Conservation (phyloP, 53 echinoderm and acorn worm species). For the Hippasteria phrygiana region DNA sequence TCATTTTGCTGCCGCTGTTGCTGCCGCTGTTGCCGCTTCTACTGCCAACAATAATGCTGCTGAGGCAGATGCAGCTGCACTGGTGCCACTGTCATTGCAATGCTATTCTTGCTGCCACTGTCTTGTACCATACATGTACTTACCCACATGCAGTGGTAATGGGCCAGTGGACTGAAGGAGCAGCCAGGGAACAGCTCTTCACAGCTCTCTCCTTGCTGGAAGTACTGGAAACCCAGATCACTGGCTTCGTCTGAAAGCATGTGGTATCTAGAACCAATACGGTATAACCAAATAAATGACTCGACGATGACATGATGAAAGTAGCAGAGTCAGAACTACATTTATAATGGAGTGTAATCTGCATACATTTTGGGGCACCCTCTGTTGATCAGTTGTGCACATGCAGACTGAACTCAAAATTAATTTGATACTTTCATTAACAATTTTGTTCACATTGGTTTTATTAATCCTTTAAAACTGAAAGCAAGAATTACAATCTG, state of each 20-base stretch:
- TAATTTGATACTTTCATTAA: no score
- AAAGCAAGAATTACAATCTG: background rate
- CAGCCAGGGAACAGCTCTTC: conserved; percentile 91
- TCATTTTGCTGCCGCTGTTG: background rate
- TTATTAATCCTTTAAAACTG: no score
- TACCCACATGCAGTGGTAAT: conserved; percentile 99
- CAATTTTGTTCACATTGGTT: no score
- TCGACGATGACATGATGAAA: no score
- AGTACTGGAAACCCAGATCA: conserved; percentile 93
- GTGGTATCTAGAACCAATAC: conserved; percentile 74
- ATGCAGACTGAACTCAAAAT: no score
- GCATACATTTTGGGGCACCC: no score
- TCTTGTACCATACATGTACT: conserved; percentile 45
- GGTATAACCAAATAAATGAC: background rate
- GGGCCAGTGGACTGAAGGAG: conserved; percentile 93
- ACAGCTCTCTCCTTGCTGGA: conserved; percentile 94
- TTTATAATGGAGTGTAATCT: no score
- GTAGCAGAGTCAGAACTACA: no score
- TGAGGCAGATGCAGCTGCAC: background rate
- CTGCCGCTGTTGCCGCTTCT: background rate
- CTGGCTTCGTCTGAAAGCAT: conserved; percentile 85
- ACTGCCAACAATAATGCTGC: background rate
- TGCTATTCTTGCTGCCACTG: background rate
- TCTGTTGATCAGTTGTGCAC: no score
- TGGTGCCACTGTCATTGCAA: background rate